Percentiles rank a stretch among this genome's conserved stretches.
These are phyloP conservation scores for Zeuzera pyrina DNA, from an alignment of 2,888 invertebrate species.

Conservation along the genomic window DNA sequence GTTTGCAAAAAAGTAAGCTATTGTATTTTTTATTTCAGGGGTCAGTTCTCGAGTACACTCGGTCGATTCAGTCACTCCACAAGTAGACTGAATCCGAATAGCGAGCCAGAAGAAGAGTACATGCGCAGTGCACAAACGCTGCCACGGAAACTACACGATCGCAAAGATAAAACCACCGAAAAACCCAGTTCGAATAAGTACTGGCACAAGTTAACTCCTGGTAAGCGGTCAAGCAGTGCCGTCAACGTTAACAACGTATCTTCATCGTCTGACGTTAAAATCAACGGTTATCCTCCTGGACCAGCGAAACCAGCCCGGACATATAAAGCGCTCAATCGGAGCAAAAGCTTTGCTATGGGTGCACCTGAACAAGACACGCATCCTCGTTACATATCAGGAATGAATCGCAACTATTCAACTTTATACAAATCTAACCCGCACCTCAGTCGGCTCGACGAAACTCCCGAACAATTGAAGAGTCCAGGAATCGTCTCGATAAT, in stretches of 20 bases:
- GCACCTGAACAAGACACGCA: slow-evolving; percentile 70
- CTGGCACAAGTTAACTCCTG: slow-evolving; percentile 67
- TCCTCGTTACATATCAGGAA: slow-evolving; percentile 57
- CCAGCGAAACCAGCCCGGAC: slow-evolving; percentile 86
- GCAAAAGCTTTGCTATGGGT: slow-evolving; percentile 90
- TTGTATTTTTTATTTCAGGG: slow-evolving; percentile 70
- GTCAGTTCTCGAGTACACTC: slow-evolving; percentile 81
- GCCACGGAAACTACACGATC: slow-evolving; percentile 77
- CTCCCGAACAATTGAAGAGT: slow-evolving; percentile 83
- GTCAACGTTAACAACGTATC: slow-evolving; percentile 76
- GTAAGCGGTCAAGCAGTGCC: slow-evolving; percentile 73
- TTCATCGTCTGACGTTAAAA: slow-evolving; percentile 44
- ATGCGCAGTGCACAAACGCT: slow-evolving; percentile 82
- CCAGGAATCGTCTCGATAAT: slow-evolving; percentile 90
- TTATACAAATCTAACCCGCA: slow-evolving; percentile 87
- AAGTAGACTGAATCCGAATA: slow-evolving; percentile 77
- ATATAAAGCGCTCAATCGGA: slow-evolving; percentile 83
- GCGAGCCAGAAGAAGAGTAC: slow-evolving; percentile 63
- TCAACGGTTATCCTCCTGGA: slow-evolving; percentile 68
- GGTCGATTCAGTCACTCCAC: slow-evolving; percentile 89
- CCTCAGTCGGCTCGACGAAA: slow-evolving; percentile 79
- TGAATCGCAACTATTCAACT: slow-evolving; percentile 65
- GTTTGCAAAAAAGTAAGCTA: slow-evolving; percentile 18
- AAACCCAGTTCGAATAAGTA: slow-evolving; percentile 60
- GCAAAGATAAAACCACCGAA: slow-evolving; percentile 55